A percentile compares a stretch with the other conserved stretches of the same genome.
phyloP scores from a whole-genome alignment of 2,797 vertebrate genomes.

The Masticophis lateralis region DNA sequence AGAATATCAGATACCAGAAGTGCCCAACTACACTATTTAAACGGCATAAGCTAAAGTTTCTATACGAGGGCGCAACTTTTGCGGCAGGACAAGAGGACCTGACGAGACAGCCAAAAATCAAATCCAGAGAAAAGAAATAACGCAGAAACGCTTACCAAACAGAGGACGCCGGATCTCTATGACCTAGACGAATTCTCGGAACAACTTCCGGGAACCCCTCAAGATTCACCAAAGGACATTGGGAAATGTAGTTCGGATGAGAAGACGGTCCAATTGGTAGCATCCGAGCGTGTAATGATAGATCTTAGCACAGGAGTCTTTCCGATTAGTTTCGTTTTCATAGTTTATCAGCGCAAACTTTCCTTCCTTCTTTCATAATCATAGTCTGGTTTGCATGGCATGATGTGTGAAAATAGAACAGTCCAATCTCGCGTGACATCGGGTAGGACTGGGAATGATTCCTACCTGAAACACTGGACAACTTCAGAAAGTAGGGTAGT shows the following conservation, averaged over 20 bases:
- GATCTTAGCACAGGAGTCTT: neutral
- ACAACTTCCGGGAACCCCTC: neutral
- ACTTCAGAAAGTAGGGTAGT: neutral
- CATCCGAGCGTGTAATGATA: neutral
- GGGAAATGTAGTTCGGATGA: constrained; percentile 19
- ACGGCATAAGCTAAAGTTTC: neutral
- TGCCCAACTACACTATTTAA: neutral
- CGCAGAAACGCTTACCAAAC: neutral
- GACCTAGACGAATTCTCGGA: neutral
- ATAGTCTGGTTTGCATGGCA: neutral
- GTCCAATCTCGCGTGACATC: neutral
- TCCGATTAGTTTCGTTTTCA: neutral
- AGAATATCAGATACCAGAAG: neutral
- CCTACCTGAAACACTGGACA: neutral
- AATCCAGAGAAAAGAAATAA: neutral
- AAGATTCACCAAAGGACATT: neutral
- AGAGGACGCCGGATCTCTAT: neutral
- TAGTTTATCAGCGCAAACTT: too few species aligned
- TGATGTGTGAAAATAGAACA: neutral
- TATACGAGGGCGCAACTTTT: neutral
- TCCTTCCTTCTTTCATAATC: neutral
- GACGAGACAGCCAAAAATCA: neutral
- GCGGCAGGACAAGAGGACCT: neutral
- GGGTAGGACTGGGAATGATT: neutral
- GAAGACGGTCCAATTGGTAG: neutral